phyloP scores from a whole-genome alignment of 2,113 vertebrate genomes.

The Dipodomys merriami region DNA sequence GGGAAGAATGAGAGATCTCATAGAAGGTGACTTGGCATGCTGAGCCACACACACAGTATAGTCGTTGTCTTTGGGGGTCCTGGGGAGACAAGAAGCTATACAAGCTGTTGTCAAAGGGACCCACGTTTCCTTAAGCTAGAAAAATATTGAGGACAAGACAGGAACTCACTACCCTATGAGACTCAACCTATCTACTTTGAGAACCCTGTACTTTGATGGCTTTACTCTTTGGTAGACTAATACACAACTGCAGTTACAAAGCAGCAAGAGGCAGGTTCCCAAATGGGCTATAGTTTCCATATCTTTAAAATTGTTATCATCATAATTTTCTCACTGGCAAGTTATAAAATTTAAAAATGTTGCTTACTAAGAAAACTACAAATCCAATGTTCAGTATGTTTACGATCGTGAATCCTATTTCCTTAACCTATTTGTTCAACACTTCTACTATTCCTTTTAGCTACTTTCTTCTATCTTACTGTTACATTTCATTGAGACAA shows the following conservation, averaged over 20 bases:
- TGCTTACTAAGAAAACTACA: neutral
- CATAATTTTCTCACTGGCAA: neutral
- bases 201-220: neutral
- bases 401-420: neutral
- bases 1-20: conserved; percentile 20
- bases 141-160: neutral
- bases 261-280: neutral
- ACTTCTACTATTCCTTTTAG: neutral
- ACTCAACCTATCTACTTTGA: neutral
- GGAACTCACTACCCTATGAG: neutral
- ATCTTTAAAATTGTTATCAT: conserved; percentile 20
- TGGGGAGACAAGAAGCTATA: conserved; percentile 21
- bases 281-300: neutral
- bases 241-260: neutral
- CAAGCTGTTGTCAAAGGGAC: conserved; percentile 37
- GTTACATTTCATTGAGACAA: neutral
- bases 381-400: neutral
- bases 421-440: neutral
- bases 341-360: neutral
- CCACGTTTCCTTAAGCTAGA: conserved; percentile 29
- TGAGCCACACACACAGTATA: neutral
- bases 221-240: neutral
- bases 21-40: conserved; percentile 36
- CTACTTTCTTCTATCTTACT: neutral
- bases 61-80: conserved; percentile 15